Percentiles rank a stretch among this genome's conserved stretches.
Conservation (phyloP, 2,888 invertebrate species). For the Syrista parreyssii region DNA sequence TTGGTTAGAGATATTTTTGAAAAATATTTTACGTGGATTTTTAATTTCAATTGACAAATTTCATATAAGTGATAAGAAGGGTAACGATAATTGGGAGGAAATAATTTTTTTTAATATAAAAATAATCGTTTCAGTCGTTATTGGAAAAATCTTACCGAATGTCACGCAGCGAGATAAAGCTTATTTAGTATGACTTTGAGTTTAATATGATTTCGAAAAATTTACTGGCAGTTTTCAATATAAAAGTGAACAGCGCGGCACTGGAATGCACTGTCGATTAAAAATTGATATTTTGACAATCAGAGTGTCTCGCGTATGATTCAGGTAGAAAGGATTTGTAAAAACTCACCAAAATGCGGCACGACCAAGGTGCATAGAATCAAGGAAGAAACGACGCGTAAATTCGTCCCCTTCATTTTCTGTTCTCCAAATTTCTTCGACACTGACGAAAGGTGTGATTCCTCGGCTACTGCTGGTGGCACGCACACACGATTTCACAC, state of each 20-base stretch:
- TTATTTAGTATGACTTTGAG: no score
- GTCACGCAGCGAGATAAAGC: no score
- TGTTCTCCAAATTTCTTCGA: constrained; percentile 15
- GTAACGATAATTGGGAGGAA: background rate
- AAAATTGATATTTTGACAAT: background rate
- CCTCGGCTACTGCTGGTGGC: constrained; percentile 22
- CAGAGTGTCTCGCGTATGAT: background rate
- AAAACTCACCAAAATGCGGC: constrained; percentile 52
- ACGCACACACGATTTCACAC: constrained; percentile 37
- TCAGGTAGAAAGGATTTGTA: background rate
- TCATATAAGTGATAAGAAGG: background rate
- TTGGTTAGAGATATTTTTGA: background rate
- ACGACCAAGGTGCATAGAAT: constrained; percentile 51
- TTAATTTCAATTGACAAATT: background rate
- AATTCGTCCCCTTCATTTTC: constrained; percentile 49
- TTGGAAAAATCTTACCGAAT: no score
- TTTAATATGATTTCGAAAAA: no score
- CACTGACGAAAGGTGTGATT: background rate
- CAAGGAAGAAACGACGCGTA: constrained; percentile 50
- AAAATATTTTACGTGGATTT: background rate
- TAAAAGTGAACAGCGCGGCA: no score
- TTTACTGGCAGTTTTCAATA: no score
- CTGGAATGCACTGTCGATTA: background rate
- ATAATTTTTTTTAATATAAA: background rate
- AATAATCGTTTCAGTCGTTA: no score